Evolutionary conservation across 2,797 vertebrate species (phyloP).

Genomic region (Triplophysa bombifrons): DNA sequence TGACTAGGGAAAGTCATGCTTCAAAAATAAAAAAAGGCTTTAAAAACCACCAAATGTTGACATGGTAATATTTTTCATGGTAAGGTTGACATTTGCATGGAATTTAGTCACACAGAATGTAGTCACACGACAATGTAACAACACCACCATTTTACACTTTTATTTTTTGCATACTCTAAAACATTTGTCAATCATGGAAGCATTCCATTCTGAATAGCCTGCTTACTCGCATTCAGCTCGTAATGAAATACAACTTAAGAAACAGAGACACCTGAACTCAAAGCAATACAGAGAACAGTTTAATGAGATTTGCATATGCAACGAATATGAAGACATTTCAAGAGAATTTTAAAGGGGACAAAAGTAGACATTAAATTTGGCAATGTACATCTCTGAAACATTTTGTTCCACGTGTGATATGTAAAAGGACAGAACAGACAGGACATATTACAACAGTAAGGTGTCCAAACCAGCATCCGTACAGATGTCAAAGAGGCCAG

Average conservation of each 20-base stretch:
- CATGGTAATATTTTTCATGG: too few relatives aligned
- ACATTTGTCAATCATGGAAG: not conserved
- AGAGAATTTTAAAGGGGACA: not conserved
- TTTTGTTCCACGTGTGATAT: conserved; percentile 25
- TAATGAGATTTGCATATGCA: conserved; percentile 32
- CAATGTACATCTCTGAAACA: conserved; percentile 31
- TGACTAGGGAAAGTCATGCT: too few relatives aligned
- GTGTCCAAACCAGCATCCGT: conserved; percentile 40
- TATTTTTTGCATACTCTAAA: not conserved
- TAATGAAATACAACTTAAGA: conserved; percentile 10
- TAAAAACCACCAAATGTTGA: too few relatives aligned
- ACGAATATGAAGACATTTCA: not conserved
- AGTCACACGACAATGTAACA: not conserved
- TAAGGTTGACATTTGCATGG: too few relatives aligned
- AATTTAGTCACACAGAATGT: not conserved
- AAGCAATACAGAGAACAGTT: conserved; percentile 28
- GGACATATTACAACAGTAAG: conserved; percentile 21
- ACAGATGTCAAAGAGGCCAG: conserved; percentile 6
- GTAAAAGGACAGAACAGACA: conserved; percentile 18
- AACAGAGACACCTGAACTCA: conserved; percentile 18
- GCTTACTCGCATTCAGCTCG: not conserved
- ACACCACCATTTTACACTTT: not conserved
- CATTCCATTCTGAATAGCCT: not conserved
- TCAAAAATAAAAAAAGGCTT: too few relatives aligned
- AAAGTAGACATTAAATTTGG: conserved; percentile 42